phyloP scores from a whole-genome alignment of 92 coral and sea anemone species.

The Epizoanthus scotinus region DNA sequence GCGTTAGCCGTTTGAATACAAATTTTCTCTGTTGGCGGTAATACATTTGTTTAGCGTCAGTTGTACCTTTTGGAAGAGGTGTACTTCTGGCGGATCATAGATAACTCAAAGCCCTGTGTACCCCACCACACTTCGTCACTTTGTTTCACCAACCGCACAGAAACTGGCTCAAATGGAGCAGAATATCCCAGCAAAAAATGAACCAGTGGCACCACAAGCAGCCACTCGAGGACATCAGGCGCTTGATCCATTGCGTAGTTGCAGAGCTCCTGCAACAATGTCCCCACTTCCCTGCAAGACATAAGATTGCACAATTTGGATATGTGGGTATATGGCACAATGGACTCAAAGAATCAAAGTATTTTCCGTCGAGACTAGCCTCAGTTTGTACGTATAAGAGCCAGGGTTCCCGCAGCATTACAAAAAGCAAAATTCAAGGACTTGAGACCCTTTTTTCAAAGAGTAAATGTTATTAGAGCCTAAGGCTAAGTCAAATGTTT shows the following conservation, averaged over 20 bases:
- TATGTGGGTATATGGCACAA: background rate
- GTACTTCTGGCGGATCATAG: background rate
- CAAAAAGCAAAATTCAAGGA: too few relatives aligned
- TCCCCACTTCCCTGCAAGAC: background rate
- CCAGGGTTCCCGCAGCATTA: too few relatives aligned
- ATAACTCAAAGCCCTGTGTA: background rate
- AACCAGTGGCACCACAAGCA: slow-evolving; percentile 10
- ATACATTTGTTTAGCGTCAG: too few relatives aligned
- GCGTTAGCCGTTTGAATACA: too few relatives aligned
- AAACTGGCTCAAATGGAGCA: slow-evolving; percentile 14
- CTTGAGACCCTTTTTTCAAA: too few relatives aligned
- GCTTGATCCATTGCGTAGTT: slow-evolving; percentile 3
- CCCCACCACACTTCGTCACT: slow-evolving; percentile 22
- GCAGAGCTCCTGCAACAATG: background rate
- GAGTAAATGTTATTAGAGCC: too few relatives aligned
- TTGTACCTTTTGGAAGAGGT: slow-evolving; percentile 5
- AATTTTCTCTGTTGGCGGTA: too few relatives aligned
- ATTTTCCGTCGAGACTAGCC: too few relatives aligned
- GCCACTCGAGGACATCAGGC: slow-evolving; percentile 16
- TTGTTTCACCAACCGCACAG: background rate
- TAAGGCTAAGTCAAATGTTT: too few relatives aligned
- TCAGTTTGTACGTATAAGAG: too few relatives aligned
- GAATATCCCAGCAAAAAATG: slow-evolving; percentile 10
- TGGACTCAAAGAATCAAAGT: background rate
- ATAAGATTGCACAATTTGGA: background rate